phyloP scores from a whole-genome alignment of 2,888 invertebrate species.

The Caenorhabditis doughertyi region DNA sequence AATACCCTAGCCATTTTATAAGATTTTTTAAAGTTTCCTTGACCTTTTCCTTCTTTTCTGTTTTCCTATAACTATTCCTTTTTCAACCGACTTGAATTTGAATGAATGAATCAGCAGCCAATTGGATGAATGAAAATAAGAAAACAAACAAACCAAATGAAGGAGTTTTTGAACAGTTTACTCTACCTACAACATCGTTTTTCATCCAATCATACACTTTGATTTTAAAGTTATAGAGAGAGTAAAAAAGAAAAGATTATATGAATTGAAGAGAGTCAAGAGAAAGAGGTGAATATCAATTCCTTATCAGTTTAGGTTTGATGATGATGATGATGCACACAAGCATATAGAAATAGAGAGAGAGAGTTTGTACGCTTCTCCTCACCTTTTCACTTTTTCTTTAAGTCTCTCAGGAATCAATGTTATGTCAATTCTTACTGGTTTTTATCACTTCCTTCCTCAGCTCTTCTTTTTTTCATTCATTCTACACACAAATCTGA shows the following conservation, averaged over 20 bases:
- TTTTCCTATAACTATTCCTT: background rate
- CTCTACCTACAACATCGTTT: constrained; percentile 15
- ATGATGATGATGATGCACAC: constrained; percentile 26
- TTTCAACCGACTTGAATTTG: constrained; percentile 11
- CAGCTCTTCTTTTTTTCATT: constrained; percentile 22
- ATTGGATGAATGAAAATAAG: constrained; percentile 19
- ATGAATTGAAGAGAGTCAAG: background rate
- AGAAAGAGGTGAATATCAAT: constrained; percentile 27
- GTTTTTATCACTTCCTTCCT: constrained; percentile 32
- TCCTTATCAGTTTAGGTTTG: constrained; percentile 20
- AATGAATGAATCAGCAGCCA: constrained; percentile 31
- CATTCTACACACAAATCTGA: constrained; percentile 38
- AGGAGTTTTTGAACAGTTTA: constrained; percentile 23
- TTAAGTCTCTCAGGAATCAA: constrained; percentile 12
- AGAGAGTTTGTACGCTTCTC: constrained; percentile 25
- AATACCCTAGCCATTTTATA: too few species aligned
- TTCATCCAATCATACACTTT: constrained; percentile 5
- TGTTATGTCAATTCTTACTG: constrained; percentile 7
- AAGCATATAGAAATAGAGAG: background rate
- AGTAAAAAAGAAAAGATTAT: background rate
- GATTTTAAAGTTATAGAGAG: background rate
- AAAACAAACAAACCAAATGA: constrained; percentile 32
- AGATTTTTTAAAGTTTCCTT: too few species aligned
- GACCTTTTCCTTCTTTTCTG: background rate
- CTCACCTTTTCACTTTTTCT: constrained; percentile 8